phyloP scores from a whole-genome alignment of 2,113 vertebrate genomes.

The Callionymus lyra region DNA sequence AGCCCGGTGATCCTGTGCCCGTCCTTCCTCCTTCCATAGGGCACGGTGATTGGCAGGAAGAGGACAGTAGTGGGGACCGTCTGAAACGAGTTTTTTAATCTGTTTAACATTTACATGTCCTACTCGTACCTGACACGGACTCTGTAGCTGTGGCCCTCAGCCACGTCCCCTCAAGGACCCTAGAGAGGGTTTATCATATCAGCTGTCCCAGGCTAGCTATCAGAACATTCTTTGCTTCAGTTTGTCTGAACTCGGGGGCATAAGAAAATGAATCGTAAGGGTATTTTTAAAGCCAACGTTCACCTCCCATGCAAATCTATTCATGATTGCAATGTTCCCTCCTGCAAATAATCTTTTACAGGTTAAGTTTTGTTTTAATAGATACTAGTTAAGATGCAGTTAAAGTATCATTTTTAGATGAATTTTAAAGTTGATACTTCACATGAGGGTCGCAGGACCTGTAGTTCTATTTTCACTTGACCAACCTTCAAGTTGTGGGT shows the following conservation, averaged over 20 bases:
- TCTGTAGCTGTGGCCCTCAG: slow-evolving; percentile 51
- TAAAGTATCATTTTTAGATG: too few species aligned
- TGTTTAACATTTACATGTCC: slow-evolving; percentile 72
- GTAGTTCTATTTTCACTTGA: too few species aligned
- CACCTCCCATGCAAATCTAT: too few species aligned
- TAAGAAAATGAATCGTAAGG: background rate
- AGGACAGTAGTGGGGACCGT: slow-evolving; percentile 28
- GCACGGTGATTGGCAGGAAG: slow-evolving; percentile 37
- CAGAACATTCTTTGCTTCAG: slow-evolving; percentile 27
- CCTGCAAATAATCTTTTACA: too few species aligned
- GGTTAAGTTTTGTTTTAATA: too few species aligned
- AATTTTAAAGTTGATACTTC: too few species aligned
- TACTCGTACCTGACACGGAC: slow-evolving; percentile 55
- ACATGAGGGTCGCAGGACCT: too few species aligned
- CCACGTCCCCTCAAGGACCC: slow-evolving; percentile 52
- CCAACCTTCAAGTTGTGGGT: too few species aligned
- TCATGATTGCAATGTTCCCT: too few species aligned
- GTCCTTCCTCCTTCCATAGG: slow-evolving; percentile 31
- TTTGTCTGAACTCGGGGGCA: slow-evolving; percentile 23
- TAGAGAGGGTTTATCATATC: slow-evolving; percentile 58
- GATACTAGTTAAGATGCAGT: too few species aligned
- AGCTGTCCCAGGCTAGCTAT: slow-evolving; percentile 37
- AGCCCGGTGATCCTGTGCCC: slow-evolving; percentile 30
- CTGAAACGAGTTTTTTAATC: slow-evolving; percentile 72
- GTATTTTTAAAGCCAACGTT: too few species aligned